Percentiles rank a stretch among this genome's conserved stretches.
Conservation (phyloP, 2,888 invertebrate genomes). For the Aspidapion aeneum region DNA sequence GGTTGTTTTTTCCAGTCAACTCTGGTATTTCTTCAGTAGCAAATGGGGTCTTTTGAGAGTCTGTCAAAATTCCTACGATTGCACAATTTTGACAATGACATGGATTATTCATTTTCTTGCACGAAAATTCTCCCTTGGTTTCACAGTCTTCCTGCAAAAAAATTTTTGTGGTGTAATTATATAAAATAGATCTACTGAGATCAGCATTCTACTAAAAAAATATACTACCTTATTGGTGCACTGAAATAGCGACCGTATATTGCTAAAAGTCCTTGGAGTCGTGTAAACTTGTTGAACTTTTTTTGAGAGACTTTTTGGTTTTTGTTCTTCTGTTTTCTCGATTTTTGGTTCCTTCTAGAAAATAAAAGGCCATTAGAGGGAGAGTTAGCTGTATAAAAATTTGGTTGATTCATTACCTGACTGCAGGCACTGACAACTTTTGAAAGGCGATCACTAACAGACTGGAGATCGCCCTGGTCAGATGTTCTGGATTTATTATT, state of each 20-base stretch:
- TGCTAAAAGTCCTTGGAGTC: slow-evolving; percentile 35
- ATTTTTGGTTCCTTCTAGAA: background rate
- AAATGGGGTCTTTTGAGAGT: slow-evolving; percentile 44
- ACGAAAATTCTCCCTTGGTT: too few species aligned
- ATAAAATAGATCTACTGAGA: too few species aligned
- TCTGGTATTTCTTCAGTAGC: slow-evolving; percentile 29
- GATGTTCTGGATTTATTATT: background rate
- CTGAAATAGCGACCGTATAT: slow-evolving; percentile 31
- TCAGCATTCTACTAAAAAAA: too few species aligned
- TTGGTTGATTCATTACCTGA: slow-evolving; percentile 10
- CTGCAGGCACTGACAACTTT: slow-evolving; percentile 14
- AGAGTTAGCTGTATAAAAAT: background rate
- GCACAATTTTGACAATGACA: slow-evolving; percentile 46
- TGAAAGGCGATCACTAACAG: slow-evolving; percentile 20
- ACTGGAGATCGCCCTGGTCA: slow-evolving; percentile 16
- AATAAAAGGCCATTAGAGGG: background rate
- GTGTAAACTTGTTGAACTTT: slow-evolving; percentile 37
- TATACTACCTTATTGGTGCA: background rate
- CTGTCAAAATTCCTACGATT: slow-evolving; percentile 41
- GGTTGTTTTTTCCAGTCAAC: too few species aligned
- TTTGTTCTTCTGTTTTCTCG: background rate
- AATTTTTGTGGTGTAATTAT: too few species aligned
- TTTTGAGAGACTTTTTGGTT: background rate
- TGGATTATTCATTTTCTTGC: slow-evolving; percentile 38
- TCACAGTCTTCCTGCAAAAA: too few species aligned